Evolutionary conservation across 2,113 vertebrate genomes (phyloP).

Genomic region (Myotis lucifugus): DNA sequence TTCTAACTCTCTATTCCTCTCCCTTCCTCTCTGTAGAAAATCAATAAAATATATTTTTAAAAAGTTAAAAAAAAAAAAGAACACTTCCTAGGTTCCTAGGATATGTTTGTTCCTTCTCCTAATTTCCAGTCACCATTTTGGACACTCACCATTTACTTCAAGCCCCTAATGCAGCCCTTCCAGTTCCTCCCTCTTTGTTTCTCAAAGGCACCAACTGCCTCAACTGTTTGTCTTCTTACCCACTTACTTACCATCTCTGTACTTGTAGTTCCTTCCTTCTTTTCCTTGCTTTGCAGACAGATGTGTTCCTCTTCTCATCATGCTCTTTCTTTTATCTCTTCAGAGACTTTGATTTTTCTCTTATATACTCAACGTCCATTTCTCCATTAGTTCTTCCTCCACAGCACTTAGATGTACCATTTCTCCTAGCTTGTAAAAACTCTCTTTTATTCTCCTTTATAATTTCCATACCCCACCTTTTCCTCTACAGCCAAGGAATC

Average conservation of each 20-base stretch:
- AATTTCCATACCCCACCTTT: neutral
- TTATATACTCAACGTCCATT: neutral
- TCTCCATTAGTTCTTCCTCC: neutral
- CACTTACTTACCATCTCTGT: neutral
- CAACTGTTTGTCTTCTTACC: neutral
- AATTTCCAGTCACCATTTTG: neutral
- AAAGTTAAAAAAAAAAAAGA: too few species aligned
- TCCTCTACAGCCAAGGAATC: neutral
- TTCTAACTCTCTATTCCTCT: too few species aligned
- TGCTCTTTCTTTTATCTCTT: neutral
- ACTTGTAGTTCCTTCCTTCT: neutral
- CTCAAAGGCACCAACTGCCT: neutral
- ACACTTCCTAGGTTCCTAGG: neutral
- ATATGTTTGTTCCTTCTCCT: neutral
- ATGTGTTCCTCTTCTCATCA: neutral
- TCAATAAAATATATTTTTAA: too few species aligned
- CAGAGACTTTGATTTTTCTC: neutral
- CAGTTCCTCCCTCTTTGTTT: neutral
- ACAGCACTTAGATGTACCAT: neutral
- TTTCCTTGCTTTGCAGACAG: neutral
- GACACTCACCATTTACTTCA: neutral
- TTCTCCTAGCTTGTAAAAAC: neutral
- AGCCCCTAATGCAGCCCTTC: neutral
- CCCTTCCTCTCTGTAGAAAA: too few species aligned
- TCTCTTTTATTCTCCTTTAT: neutral